phyloP scores from a whole-genome alignment of 2,888 invertebrate genomes.

The Pecten maximus region DNA sequence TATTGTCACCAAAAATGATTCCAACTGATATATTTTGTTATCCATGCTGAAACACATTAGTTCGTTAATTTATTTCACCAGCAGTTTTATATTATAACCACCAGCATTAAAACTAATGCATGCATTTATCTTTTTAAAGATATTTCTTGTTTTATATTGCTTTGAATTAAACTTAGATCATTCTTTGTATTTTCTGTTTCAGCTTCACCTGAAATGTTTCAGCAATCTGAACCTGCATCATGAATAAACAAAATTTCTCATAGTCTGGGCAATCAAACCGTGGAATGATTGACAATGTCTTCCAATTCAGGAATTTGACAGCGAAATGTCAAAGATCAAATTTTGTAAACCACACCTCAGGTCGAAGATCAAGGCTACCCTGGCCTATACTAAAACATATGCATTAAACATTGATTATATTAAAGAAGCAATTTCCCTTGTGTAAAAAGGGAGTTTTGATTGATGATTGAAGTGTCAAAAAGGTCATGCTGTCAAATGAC shows the following conservation, averaged over 20 bases:
- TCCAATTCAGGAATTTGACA: not conserved
- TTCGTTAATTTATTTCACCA: too few species aligned
- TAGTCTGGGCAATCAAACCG: not conserved
- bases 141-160: too few species aligned
- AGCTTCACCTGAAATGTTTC: not conserved
- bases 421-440: slow-evolving; percentile 3
- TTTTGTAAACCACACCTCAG: not conserved
- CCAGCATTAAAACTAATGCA: too few species aligned
- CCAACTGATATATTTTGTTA: too few species aligned
- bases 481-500: not conserved
- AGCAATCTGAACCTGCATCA: not conserved
- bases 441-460: not conserved
- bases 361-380: not conserved
- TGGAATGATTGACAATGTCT: not conserved
- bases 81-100: too few species aligned
- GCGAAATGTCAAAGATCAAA: not conserved
- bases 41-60: too few species aligned
- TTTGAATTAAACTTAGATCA: too few species aligned
- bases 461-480: not conserved
- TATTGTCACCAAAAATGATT: too few species aligned
- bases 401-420: slow-evolving; percentile 14
- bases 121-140: too few species aligned
- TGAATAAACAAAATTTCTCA: not conserved
- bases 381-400: not conserved
- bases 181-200: not conserved